phyloP scores from a whole-genome alignment of 2,113 vertebrate genomes.

The Paramormyrops kingsleyae region DNA sequence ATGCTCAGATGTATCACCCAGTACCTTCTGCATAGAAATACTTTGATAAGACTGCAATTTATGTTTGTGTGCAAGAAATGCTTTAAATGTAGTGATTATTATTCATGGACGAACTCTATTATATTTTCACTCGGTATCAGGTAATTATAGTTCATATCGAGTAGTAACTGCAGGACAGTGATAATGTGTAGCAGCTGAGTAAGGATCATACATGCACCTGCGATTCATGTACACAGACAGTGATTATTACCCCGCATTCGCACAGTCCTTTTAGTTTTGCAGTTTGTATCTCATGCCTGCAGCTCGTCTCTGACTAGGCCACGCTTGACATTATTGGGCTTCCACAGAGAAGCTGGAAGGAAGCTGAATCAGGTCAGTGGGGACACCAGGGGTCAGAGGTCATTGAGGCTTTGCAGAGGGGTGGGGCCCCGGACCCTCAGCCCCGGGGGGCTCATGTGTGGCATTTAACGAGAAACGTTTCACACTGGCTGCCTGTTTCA shows the following conservation, averaged over 20 bases:
- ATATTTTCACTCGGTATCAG: background rate
- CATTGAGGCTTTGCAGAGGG: background rate
- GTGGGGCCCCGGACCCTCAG: no score
- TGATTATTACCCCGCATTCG: background rate
- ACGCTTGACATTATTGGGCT: background rate
- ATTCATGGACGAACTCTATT: background rate
- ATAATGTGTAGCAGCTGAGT: background rate
- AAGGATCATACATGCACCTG: background rate
- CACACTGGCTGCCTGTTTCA: background rate
- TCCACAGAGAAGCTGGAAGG: background rate
- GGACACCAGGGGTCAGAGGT: background rate
- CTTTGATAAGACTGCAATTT: background rate
- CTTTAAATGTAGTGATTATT: background rate
- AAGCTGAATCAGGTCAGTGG: background rate
- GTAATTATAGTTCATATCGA: background rate
- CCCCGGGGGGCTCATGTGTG: no score
- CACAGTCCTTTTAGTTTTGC: background rate
- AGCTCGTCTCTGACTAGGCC: background rate
- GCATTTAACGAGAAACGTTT: background rate
- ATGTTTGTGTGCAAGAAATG: background rate
- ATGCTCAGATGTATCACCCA: background rate
- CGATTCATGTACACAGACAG: background rate
- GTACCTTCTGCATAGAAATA: background rate
- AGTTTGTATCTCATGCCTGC: background rate
- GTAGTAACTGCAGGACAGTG: background rate